A percentile compares a stretch with the other conserved stretches of the same genome.
Evolutionary conservation across 23 tunicate genomes (phyloP).

Genomic region (Diplosoma virens): DNA sequence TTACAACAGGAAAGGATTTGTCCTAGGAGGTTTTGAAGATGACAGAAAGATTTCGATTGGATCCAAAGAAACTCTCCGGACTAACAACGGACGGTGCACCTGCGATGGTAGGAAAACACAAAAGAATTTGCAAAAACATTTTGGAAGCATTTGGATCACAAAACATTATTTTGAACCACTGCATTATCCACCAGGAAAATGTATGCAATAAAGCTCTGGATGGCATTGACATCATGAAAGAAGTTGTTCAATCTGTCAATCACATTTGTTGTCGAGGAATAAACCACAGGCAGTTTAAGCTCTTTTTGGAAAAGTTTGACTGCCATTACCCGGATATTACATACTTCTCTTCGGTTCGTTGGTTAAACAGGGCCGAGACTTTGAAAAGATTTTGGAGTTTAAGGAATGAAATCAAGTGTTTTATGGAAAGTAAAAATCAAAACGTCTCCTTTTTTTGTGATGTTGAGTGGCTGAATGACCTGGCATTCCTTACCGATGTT

Average conservation of each 20-base stretch:
- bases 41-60: slow-evolving; percentile 11
- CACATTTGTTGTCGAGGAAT: slow-evolving; percentile 30
- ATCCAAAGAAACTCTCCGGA: slow-evolving; percentile 8
- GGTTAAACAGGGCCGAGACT: slow-evolving; percentile 45
- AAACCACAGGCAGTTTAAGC: slow-evolving; percentile 33
- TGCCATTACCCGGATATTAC: slow-evolving; percentile 31
- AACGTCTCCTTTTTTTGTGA: slow-evolving; percentile 17
- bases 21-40: slow-evolving; percentile 5
- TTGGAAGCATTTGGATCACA: slow-evolving; percentile 3
- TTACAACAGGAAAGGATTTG: background rate
- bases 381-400: slow-evolving; percentile 49
- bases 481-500: slow-evolving; percentile 28
- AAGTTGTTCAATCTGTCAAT: slow-evolving; percentile 27
- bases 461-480: slow-evolving; percentile 29
- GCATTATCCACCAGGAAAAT: slow-evolving; percentile 39
- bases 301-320: slow-evolving; percentile 34
- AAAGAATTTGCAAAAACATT: background rate
- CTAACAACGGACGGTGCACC: slow-evolving; percentile 11
- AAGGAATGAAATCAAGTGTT: slow-evolving; percentile 20
- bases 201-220: slow-evolving; percentile 35
- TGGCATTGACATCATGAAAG: slow-evolving; percentile 27
- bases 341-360: slow-evolving; percentile 39
- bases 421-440: slow-evolving; percentile 39
- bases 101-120: background rate
- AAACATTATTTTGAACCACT: slow-evolving; percentile 4